A percentile compares a stretch with the other conserved stretches of the same genome.
Evolutionary conservation across 2,888 invertebrate species (phyloP).

Genomic region (Busseola fusca): DNA sequence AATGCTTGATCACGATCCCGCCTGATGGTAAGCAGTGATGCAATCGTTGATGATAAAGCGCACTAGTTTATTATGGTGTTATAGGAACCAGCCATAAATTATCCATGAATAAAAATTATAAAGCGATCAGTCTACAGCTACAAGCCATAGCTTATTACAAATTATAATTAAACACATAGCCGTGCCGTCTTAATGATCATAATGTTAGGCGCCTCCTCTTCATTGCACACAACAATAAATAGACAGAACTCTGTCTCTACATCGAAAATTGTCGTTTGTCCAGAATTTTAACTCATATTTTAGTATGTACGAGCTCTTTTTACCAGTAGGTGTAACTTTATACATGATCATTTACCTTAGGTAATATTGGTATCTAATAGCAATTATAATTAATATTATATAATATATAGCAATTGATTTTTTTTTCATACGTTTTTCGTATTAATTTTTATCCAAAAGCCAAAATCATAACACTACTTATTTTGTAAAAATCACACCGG

Average conservation of each 20-base stretch:
- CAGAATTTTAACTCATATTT: not conserved
- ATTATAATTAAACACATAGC: conserved; percentile 57
- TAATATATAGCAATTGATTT: too few species aligned
- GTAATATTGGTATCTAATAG: not conserved
- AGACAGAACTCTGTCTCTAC: conserved; percentile 18
- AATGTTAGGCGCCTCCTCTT: conserved; percentile 62
- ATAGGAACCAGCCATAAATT: conserved; percentile 6
- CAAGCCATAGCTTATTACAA: conserved; percentile 54
- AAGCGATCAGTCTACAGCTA: conserved; percentile 44
- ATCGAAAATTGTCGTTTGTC: conserved; percentile 31
- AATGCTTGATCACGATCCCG: too few species aligned
- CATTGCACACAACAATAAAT: conserved; percentile 55
- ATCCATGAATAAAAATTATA: conserved; percentile 46
- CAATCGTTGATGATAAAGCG: too few species aligned
- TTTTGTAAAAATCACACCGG: not conserved
- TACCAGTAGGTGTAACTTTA: not conserved
- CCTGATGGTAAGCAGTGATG: too few species aligned
- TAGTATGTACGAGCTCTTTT: not conserved
- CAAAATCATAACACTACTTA: not conserved
- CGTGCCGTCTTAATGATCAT: conserved; percentile 51
- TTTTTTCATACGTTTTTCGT: too few species aligned
- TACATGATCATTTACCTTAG: too few species aligned
- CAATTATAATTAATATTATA: too few species aligned
- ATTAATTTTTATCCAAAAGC: too few species aligned
- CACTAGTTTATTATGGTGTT: too few species aligned